Conservation (phyloP, 2,797 vertebrate species). For the Otus scops region DNA sequence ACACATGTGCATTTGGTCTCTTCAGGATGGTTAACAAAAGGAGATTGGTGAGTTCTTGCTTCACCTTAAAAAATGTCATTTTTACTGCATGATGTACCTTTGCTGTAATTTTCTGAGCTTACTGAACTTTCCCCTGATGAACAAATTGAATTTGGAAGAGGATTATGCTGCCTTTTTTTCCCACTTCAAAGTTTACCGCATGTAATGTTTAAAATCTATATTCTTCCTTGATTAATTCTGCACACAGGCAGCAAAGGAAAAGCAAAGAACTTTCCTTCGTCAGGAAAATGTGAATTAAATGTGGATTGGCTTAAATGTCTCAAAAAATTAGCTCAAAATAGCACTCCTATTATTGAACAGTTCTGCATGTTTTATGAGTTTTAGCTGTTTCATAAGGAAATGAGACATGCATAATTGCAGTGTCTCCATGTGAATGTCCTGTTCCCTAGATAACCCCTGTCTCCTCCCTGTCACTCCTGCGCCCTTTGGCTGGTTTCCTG, state of each 20-base stretch:
- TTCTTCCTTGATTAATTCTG: neutral
- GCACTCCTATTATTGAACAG: neutral
- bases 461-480: neutral
- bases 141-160: neutral
- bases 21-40: neutral
- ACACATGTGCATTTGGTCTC: fast-evolving
- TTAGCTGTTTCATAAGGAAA: neutral
- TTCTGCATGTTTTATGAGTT: conserved; percentile 33
- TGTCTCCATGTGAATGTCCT: neutral
- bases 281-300: neutral
- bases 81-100: neutral
- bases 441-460: neutral
- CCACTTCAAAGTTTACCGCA: neutral
- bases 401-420: neutral
- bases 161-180: neutral
- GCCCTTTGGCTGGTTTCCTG: neutral
- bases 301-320: neutral
- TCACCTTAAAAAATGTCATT: neutral
- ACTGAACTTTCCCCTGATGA: neutral
- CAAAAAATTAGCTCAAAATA: neutral
- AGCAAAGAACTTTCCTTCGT: neutral
- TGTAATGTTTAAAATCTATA: neutral
- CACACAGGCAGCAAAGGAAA: neutral
- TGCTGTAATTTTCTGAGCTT: neutral
- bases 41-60: neutral